A percentile compares a stretch with the other conserved stretches of the same genome.
Evolutionary conservation across 2,888 invertebrate genomes (phyloP).

Genomic region (Scaptomyza flava): DNA sequence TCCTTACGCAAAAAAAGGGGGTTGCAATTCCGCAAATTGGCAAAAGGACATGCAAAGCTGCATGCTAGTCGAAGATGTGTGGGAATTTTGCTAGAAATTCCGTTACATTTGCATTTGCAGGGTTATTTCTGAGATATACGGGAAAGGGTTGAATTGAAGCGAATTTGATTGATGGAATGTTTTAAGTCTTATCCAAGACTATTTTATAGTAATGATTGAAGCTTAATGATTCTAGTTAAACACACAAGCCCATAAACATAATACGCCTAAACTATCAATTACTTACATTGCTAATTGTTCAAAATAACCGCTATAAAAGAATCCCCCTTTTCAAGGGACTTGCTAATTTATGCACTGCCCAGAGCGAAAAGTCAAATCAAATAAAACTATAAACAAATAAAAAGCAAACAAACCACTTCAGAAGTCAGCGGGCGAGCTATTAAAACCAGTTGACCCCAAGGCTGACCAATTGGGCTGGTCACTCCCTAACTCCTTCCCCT

Average conservation of each 20-base stretch:
- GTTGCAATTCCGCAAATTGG: conserved; percentile 47
- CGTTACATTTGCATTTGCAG: conserved; percentile 48
- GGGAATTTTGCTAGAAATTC: conserved; percentile 56
- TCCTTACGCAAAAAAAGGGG: conserved; percentile 20
- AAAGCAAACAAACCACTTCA: conserved; percentile 49
- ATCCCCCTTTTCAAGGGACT: conserved; percentile 14
- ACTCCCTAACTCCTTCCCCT: conserved; percentile 10
- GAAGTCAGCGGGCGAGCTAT: conserved; percentile 58
- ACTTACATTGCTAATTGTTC: conserved; percentile 59
- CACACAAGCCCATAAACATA: conserved; percentile 17
- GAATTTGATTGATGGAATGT: background rate
- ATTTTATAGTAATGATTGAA: background rate
- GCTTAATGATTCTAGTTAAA: background rate
- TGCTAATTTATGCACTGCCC: conserved; percentile 79
- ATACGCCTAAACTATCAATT: conserved; percentile 54
- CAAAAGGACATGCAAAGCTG: conserved; percentile 35
- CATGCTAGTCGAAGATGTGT: conserved; percentile 19
- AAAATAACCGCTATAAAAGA: conserved; percentile 37
- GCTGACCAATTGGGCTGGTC: conserved; percentile 58
- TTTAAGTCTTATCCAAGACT: background rate
- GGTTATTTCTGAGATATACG: background rate
- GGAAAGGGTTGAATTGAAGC: background rate
- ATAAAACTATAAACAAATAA: conserved; percentile 51
- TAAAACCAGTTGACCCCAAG: conserved; percentile 54
- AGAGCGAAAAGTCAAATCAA: conserved; percentile 72